Evolutionary conservation across 1,140 invertebrate species (phyloP).

Genomic region (Drosophila parabipectinata): DNA sequence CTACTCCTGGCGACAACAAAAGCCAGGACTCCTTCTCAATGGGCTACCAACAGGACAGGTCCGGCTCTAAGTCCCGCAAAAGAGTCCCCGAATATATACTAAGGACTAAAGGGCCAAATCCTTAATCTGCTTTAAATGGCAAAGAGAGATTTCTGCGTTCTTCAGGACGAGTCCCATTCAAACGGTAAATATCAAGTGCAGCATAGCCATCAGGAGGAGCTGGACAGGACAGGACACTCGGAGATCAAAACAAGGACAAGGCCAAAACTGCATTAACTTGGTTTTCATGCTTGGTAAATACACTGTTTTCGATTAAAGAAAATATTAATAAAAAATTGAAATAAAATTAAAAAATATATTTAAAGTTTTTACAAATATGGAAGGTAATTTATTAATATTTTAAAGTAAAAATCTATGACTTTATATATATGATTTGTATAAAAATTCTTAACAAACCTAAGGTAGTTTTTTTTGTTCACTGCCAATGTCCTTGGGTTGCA

Average conservation of each 20-base stretch:
- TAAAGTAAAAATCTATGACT: too few species aligned
- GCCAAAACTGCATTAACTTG: conserved; percentile 58
- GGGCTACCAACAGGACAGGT: conserved; percentile 27
- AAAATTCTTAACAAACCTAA: too few species aligned
- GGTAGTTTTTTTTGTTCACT: background rate
- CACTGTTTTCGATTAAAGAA: conserved; percentile 5
- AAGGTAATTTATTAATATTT: too few species aligned
- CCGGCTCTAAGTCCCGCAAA: conserved; percentile 14
- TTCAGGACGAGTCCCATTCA: conserved; percentile 55
- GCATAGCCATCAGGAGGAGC: conserved; percentile 45
- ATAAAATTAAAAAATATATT: background rate
- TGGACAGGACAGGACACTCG: conserved; percentile 26
- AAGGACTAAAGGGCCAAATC: conserved; percentile 30
- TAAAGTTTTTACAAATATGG: background rate
- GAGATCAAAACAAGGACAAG: conserved; percentile 40
- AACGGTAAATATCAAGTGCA: conserved; percentile 79
- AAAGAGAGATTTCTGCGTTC: conserved; percentile 55
- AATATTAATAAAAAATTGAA: background rate
- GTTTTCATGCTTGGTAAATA: conserved; percentile 17
- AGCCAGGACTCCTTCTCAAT: conserved; percentile 59
- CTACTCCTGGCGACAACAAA: conserved; percentile 64
- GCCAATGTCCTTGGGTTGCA: conserved; percentile 50
- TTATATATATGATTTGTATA: too few species aligned
- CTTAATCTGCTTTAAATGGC: conserved; percentile 78
- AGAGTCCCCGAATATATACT: conserved; percentile 30